phyloP scores from a whole-genome alignment of 2,797 vertebrate species.

The Ctenopoma multispine region DNA sequence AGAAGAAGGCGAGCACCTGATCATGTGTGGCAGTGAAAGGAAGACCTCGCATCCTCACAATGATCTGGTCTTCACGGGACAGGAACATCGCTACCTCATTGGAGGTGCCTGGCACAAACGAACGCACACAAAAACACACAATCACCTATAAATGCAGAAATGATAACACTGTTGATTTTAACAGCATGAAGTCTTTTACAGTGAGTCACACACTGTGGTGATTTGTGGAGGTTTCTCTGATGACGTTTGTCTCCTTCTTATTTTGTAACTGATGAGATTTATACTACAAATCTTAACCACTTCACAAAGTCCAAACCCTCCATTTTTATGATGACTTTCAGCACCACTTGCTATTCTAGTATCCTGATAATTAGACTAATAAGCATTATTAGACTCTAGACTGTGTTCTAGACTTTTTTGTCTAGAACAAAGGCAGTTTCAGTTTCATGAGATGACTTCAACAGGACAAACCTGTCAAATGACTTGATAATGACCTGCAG shows the following conservation, averaged over 20 bases:
- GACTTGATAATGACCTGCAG: background rate
- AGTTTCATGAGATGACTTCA: background rate
- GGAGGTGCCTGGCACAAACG: slow-evolving; percentile 88
- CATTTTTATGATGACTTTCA: slow-evolving; percentile 1
- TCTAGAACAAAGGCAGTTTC: background rate
- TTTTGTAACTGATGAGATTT: background rate
- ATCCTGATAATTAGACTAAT: background rate
- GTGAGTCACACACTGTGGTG: background rate
- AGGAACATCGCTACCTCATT: slow-evolving; percentile 96
- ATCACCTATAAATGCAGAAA: background rate
- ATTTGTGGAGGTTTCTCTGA: background rate
- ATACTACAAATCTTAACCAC: slow-evolving; percentile 3
- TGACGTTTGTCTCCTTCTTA: background rate
- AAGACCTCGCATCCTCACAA: slow-evolving; percentile 95
- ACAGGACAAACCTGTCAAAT: background rate
- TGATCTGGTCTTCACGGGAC: slow-evolving; percentile 95
- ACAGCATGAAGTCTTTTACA: background rate
- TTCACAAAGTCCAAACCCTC: background rate
- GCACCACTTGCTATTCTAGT: background rate
- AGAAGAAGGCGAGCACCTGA: slow-evolving; percentile 93
- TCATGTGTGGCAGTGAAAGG: slow-evolving; percentile 94
- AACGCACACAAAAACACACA: slow-evolving; percentile 9
- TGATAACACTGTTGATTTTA: background rate
- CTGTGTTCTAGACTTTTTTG: too few relatives aligned
- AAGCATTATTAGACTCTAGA: too few relatives aligned